Percentiles rank a stretch among this genome's conserved stretches.
phyloP scores from a whole-genome alignment of 1,140 invertebrate genomes.

The Papilio polytes region DNA sequence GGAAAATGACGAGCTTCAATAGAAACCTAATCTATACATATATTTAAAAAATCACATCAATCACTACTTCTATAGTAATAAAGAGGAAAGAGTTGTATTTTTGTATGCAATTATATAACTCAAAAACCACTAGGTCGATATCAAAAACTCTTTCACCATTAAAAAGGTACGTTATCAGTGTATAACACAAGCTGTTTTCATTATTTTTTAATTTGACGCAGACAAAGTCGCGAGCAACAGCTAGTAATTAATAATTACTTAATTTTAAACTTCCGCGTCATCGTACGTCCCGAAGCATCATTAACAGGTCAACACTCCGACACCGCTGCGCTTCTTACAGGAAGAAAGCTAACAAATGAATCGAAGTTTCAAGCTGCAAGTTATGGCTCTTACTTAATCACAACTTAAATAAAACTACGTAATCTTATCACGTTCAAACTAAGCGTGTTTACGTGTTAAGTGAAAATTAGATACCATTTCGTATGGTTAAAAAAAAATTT shows the following conservation, averaged over 20 bases:
- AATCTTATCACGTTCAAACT: not conserved
- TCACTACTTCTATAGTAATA: too few relatives aligned
- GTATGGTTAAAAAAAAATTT: not conserved
- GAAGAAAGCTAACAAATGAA: conserved; percentile 46
- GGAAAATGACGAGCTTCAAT: too few relatives aligned
- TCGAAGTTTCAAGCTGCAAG: conserved; percentile 39
- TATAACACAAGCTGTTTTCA: too few relatives aligned
- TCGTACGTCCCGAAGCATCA: conserved; percentile 59
- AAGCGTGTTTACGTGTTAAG: conserved; percentile 11
- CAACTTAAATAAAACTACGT: conserved; percentile 26
- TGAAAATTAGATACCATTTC: not conserved
- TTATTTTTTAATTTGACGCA: too few relatives aligned
- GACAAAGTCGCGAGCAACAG: too few relatives aligned
- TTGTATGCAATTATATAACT: too few relatives aligned
- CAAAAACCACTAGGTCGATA: too few relatives aligned
- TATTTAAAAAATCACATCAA: too few relatives aligned
- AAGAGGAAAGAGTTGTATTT: too few relatives aligned
- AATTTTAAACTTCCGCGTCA: not conserved
- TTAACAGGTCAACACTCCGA: conserved; percentile 58
- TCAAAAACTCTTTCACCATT: too few relatives aligned
- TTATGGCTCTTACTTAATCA: conserved; percentile 27
- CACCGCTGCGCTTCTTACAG: conserved; percentile 46
- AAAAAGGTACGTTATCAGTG: too few relatives aligned
- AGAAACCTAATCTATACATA: too few relatives aligned
- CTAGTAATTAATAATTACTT: not conserved